Evolutionary conservation across 2,113 vertebrate species (phyloP).

Genomic region (Noturus placidus): DNA sequence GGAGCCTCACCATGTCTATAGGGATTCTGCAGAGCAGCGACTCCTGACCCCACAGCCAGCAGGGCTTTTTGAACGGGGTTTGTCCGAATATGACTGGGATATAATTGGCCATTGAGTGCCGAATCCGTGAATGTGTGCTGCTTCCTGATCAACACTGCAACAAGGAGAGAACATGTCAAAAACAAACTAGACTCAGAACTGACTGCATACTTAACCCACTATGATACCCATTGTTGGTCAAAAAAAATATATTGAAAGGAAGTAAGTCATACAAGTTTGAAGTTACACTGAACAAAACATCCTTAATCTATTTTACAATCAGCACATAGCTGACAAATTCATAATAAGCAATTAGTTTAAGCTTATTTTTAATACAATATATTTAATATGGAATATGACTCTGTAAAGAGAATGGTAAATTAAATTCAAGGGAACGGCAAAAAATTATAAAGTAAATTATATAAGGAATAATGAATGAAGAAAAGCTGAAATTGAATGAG

Average conservation of each 20-base stretch:
- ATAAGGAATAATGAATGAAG: no score
- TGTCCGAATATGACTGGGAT: conserved; percentile 86
- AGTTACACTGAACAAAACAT: background rate
- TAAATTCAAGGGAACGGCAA: no score
- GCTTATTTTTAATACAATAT: background rate
- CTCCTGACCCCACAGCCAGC: conserved; percentile 83
- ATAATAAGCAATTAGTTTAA: background rate
- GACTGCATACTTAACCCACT: background rate
- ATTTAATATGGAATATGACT: background rate
- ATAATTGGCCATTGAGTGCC: conserved; percentile 66
- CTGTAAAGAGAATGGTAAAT: no score
- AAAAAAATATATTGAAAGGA: no score
- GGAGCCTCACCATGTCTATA: conserved; percentile 90
- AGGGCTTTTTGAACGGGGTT: conserved; percentile 82
- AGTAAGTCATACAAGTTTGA: background rate
- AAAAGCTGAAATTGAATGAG: no score
- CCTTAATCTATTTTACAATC: no score
- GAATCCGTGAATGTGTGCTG: conserved; percentile 43
- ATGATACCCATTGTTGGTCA: background rate
- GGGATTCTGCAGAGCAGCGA: conserved; percentile 82
- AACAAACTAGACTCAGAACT: background rate
- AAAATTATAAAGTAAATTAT: no score
- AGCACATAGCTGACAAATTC: background rate
- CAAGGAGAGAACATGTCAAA: background rate
- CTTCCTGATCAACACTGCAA: conserved; percentile 37